Percentiles rank a stretch among this genome's conserved stretches.
These are phyloP conservation scores for Eubasilissa splendida DNA, from an alignment of 2,888 invertebrate genomes.

Conservation along the genomic window DNA sequence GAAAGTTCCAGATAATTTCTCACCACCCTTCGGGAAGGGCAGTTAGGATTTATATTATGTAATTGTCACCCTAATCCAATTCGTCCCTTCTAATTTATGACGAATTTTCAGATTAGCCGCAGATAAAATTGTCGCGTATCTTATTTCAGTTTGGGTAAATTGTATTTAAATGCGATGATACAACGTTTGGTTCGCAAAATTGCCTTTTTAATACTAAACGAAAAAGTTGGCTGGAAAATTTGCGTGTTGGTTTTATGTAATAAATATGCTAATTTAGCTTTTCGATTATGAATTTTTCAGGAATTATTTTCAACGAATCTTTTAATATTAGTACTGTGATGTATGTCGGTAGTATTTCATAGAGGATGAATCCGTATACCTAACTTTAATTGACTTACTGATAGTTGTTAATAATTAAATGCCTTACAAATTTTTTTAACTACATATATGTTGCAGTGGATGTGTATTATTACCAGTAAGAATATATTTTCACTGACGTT, in stretches of 20 bases:
- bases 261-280: slow-evolving; percentile 27
- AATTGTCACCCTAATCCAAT: slow-evolving; percentile 4
- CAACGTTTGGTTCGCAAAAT: slow-evolving; percentile 32
- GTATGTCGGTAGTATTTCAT: too few relatives aligned
- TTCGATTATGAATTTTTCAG: slow-evolving; percentile 9
- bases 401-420: too few relatives aligned
- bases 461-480: too few relatives aligned
- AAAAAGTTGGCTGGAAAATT: slow-evolving; percentile 33
- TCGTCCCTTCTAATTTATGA: slow-evolving; percentile 22
- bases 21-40: too few relatives aligned
- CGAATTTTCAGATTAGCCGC: neutral
- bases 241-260: slow-evolving; percentile 23
- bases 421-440: too few relatives aligned
- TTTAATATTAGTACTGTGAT: too few relatives aligned
- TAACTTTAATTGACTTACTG: too few relatives aligned
- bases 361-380: too few relatives aligned
- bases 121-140: slow-evolving; percentile 31
- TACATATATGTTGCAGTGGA: too few relatives aligned
- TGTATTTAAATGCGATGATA: slow-evolving; percentile 39
- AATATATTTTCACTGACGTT: too few relatives aligned
- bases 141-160: slow-evolving; percentile 34
- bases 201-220: slow-evolving; percentile 33
- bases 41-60: neutral
- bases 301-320: too few relatives aligned
- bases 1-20: too few relatives aligned